Base-by-base conservation (phyloP, 2,113 vertebrate species). In the Opisthocomus hoazin region DNA sequence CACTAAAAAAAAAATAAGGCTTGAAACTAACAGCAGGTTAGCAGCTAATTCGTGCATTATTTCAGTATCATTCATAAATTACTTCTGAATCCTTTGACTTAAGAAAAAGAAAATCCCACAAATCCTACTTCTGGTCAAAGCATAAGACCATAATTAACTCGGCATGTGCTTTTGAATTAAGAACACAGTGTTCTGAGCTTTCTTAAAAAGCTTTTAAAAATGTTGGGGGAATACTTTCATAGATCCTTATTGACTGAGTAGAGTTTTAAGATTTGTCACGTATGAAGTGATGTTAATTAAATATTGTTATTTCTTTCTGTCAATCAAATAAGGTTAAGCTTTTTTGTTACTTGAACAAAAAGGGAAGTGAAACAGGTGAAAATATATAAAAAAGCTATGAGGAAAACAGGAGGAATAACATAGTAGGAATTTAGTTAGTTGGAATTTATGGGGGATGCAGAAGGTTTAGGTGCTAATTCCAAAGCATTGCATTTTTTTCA, bases 141-240 rank as follows among this genome's bases (percentile, higher is more conserved):
- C 96, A 91, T 97, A 97, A 97, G 96, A 96, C 96, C 97, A 95
- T 98, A 98, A 98, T 98, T 98, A 98, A 98, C 97, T 98, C 97
- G 87, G 96, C 91, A 94, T 98, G 95, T 97, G 82, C 83, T 96
- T 97, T 97, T 98, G 97, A 98, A 93, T 98, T 97, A 96, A 98
- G 97, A 98, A 97, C 96, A 98, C 89, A 96, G 91, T 95, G 95
- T 98, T 98, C 95, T 97, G 73, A 96, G 94, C 75, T 95, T 97
- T 91, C 94, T 97, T 95, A 87, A 97, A 95, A 96, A 84, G 73
- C 95, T 96, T 97, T 94, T 90, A 82, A 97, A 97, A 96, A 96
- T 91, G 79, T 87, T 79, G 85, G 64, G 66, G 90, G 68, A 95
- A 96, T 87, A 90, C 95, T 95, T 96, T 82, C 69, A 64, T 94